These are phyloP conservation scores for Latheticus oryzae DNA, from an alignment of 2,888 invertebrate genomes.

Conservation along the genomic window DNA sequence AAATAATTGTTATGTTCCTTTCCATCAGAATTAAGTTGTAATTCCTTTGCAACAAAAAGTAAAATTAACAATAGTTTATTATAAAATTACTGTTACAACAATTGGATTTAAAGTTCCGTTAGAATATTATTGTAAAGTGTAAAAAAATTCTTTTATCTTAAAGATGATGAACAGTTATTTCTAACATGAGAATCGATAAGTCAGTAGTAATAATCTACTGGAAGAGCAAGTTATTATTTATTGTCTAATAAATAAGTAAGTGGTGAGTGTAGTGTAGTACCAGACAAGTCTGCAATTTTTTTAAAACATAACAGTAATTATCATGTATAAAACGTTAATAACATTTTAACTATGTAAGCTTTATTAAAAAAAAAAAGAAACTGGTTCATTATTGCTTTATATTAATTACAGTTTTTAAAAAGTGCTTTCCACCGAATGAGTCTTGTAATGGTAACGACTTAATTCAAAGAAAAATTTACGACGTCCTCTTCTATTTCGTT, in stretches of 20 bases:
- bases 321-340: slow-evolving; percentile 21
- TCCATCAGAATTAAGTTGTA: no score
- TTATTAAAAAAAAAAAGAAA: slow-evolving; percentile 26
- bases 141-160: slow-evolving; percentile 11
- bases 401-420: slow-evolving; percentile 34
- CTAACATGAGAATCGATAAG: slow-evolving; percentile 30
- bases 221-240: slow-evolving; percentile 32
- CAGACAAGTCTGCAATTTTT: no score
- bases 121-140: slow-evolving; percentile 23
- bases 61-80: background rate
- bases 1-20: no score
- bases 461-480: slow-evolving; percentile 11
- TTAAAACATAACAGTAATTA: no score
- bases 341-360: slow-evolving; percentile 31
- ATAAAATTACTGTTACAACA: slow-evolving; percentile 8
- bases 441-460: slow-evolving; percentile 24
- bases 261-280: slow-evolving; percentile 14
- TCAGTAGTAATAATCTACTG: slow-evolving; percentile 30
- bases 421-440: slow-evolving; percentile 22
- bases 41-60: no score
- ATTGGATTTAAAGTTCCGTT: slow-evolving; percentile 12
- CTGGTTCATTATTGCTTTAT: slow-evolving; percentile 10
- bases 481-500: slow-evolving; percentile 2
- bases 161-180: slow-evolving; percentile 23
- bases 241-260: slow-evolving; percentile 35